Percentiles rank a stretch among this genome's conserved stretches.
Conservation (phyloP, 2,888 invertebrate species). For the Lacanobia oleracea region DNA sequence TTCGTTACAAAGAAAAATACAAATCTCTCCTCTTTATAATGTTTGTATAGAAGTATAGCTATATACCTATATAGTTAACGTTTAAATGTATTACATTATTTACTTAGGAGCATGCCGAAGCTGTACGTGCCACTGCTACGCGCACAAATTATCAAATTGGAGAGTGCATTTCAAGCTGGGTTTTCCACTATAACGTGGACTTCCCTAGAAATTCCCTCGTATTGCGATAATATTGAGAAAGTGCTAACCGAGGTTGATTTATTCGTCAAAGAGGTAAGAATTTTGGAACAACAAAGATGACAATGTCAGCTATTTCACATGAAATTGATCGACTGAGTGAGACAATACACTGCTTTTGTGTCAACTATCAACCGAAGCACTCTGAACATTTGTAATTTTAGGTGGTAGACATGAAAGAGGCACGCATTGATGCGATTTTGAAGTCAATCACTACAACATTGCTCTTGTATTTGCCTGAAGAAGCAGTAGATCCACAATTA, state of each 20-base stretch:
- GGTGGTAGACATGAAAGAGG: constrained; percentile 94
- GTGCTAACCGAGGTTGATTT: constrained; percentile 92
- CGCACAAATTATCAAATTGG: constrained; percentile 92
- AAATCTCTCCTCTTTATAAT: no score
- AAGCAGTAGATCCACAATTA: constrained; percentile 91
- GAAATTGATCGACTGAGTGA: neutral
- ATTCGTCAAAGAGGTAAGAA: constrained; percentile 91
- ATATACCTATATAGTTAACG: no score
- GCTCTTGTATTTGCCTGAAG: constrained; percentile 91
- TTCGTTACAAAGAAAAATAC: no score
- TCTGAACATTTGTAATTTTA: constrained; percentile 62
- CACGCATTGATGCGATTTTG: constrained; percentile 93
- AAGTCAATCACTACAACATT: constrained; percentile 91
- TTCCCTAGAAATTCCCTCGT: constrained; percentile 93
- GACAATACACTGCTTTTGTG: no score
- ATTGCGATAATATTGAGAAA: constrained; percentile 90
- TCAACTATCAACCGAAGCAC: neutral
- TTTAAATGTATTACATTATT: neutral
- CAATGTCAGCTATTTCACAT: neutral
- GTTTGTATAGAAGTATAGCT: no score
- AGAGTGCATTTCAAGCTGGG: constrained; percentile 93
- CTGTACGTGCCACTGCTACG: constrained; percentile 93
- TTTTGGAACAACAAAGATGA: neutral
- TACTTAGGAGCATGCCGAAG: constrained; percentile 90
- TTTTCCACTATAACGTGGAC: constrained; percentile 96